A percentile compares a stretch with the other conserved stretches of the same genome.
phyloP scores from a whole-genome alignment of 2,888 invertebrate species.

The Eumacrocentrus americanus region DNA sequence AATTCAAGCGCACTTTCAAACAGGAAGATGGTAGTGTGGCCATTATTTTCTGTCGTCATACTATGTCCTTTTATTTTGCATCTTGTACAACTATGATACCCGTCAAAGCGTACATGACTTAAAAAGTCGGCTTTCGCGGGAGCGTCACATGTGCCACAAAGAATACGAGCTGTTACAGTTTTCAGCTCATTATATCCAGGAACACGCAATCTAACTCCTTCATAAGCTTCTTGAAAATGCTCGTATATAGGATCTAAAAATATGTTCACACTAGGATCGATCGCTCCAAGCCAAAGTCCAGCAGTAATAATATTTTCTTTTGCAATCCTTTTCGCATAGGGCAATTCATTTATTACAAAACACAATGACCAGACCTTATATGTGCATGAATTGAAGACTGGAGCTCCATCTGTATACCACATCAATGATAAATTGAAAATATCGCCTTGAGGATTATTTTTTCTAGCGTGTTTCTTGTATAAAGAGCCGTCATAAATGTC shows the following conservation, averaged over 20 bases:
- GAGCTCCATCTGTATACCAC: constrained; percentile 22
- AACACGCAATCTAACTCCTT: neutral
- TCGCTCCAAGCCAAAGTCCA: constrained; percentile 17
- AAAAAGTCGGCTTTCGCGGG: constrained; percentile 8
- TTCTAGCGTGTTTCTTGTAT: neutral
- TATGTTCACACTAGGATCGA: neutral
- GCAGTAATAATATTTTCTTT: constrained; percentile 15
- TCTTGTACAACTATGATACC: constrained; percentile 3
- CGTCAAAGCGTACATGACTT: constrained; percentile 16
- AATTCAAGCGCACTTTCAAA: no score
- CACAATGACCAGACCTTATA: constrained; percentile 22
- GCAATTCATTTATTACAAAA: constrained; percentile 23
- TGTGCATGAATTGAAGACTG: constrained; percentile 21
- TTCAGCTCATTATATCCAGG: neutral
- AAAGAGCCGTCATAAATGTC: constrained; percentile 19
- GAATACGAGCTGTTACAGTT: neutral
- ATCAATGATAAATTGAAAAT: constrained; percentile 23
- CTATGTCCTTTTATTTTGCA: constrained; percentile 18
- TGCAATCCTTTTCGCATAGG: constrained; percentile 16
- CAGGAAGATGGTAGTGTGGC: no score
- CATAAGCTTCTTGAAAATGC: neutral
- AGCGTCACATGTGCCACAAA: constrained; percentile 14
- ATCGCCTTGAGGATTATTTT: neutral
- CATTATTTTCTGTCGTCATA: neutral
- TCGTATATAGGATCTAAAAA: constrained; percentile 7